Conservation (phyloP, 2,113 vertebrate species). For the Alethe diademata region DNA sequence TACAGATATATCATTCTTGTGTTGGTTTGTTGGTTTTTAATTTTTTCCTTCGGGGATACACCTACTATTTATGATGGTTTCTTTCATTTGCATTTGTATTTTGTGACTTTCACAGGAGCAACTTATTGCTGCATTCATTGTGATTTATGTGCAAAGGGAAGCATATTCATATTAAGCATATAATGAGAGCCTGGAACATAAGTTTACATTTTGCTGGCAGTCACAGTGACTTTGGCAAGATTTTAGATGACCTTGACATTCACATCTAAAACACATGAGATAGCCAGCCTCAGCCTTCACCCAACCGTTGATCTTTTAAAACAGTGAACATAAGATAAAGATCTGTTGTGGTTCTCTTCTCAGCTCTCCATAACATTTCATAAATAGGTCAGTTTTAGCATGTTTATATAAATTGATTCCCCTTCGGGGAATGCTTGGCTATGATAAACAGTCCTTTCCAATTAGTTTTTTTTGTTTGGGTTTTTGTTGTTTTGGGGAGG, state of each 20-base stretch:
- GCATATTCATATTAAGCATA: slow-evolving; percentile 1
- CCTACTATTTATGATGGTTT: neutral
- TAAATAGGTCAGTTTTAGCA: slow-evolving; percentile 39
- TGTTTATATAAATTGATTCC: slow-evolving; percentile 46
- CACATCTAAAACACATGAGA: neutral
- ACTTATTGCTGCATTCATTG: neutral
- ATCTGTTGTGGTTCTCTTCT: slow-evolving; percentile 35
- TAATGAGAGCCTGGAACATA: slow-evolving; percentile 10
- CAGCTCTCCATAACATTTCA: slow-evolving; percentile 18
- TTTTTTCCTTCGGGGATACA: neutral
- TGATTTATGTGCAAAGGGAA: slow-evolving; percentile 6
- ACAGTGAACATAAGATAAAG: slow-evolving; percentile 38
- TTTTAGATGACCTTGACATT: slow-evolving; percentile 44
- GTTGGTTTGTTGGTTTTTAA: too few relatives aligned
- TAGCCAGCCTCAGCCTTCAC: neutral
- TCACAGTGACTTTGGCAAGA: slow-evolving; percentile 29
- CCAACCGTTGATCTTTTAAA: slow-evolving; percentile 15
- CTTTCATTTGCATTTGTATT: neutral
- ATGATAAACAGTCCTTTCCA: slow-evolving; percentile 37
- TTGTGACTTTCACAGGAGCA: neutral
- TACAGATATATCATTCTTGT: neutral
- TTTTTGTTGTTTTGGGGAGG: neutral
- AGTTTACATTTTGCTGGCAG: slow-evolving; percentile 45
- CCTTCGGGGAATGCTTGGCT: neutral
- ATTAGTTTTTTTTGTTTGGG: neutral